Percentiles rank a stretch among this genome's conserved stretches.
phyloP scores from a whole-genome alignment of 2,888 invertebrate genomes.

The Eledona agricola region DNA sequence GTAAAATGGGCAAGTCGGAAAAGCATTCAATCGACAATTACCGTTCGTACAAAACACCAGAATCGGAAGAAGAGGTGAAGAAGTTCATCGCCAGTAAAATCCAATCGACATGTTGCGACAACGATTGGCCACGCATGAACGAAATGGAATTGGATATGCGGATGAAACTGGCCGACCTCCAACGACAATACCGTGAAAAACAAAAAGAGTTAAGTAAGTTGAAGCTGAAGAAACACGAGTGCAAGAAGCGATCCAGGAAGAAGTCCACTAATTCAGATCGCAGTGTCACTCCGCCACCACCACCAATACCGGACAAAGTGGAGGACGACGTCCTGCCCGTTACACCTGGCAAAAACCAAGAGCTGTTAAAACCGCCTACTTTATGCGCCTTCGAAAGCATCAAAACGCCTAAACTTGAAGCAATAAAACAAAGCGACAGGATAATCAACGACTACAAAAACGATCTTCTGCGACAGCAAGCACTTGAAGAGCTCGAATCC shows the following conservation, averaged over 20 bases:
- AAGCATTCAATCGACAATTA: slow-evolving; percentile 43
- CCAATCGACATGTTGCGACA: slow-evolving; percentile 52
- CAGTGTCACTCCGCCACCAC: slow-evolving; percentile 55
- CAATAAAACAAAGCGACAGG: slow-evolving; percentile 36
- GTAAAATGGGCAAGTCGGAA: slow-evolving; percentile 49
- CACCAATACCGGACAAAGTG: slow-evolving; percentile 57
- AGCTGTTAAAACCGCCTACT: slow-evolving; percentile 61
- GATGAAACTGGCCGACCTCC: slow-evolving; percentile 80
- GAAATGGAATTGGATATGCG: slow-evolving; percentile 85
- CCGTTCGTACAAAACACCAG: slow-evolving; percentile 57
- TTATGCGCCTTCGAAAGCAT: slow-evolving; percentile 51
- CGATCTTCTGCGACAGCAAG: slow-evolving; percentile 30
- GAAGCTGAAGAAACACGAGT: slow-evolving; percentile 65
- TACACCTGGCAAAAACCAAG: slow-evolving; percentile 47
- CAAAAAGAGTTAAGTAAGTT: slow-evolving; percentile 82
- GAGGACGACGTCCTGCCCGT: slow-evolving; percentile 45
- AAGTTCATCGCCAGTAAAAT: slow-evolving; percentile 58
- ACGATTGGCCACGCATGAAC: slow-evolving; percentile 67
- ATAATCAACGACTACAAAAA: slow-evolving; percentile 36
- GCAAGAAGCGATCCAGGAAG: slow-evolving; percentile 65
- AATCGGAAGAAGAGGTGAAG: slow-evolving; percentile 61
- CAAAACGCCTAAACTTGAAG: slow-evolving; percentile 43
- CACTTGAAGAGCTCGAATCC: slow-evolving; percentile 19
- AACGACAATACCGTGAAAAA: slow-evolving; percentile 83
- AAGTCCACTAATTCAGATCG: slow-evolving; percentile 58